Conservation (phyloP, 2,888 invertebrate species). For the Apoda limacodes region DNA sequence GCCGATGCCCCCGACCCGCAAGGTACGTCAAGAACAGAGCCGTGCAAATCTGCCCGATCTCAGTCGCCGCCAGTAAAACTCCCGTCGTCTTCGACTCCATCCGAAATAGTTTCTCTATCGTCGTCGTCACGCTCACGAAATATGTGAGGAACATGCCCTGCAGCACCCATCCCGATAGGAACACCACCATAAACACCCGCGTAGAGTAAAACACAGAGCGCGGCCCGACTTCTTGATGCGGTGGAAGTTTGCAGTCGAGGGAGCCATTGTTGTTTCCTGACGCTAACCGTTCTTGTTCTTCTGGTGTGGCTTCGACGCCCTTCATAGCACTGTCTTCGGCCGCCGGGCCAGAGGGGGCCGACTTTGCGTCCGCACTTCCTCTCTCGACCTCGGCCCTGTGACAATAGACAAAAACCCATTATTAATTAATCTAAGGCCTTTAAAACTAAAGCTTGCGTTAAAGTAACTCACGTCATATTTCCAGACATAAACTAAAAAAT, state of each 20-base stretch:
- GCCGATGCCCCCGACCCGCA: constrained; percentile 92
- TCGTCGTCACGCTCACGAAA: constrained; percentile 93
- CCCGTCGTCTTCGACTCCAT: constrained; percentile 93
- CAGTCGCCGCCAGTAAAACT: constrained; percentile 89
- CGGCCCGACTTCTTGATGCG: constrained; percentile 65
- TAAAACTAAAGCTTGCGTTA: constrained; percentile 21
- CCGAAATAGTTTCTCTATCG: constrained; percentile 92
- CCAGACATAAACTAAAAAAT: too few species aligned
- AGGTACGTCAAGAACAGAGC: constrained; percentile 89
- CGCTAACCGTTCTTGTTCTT: constrained; percentile 60
- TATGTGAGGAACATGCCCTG: constrained; percentile 95
- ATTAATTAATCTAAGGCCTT: too few species aligned
- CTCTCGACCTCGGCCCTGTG: constrained; percentile 48
- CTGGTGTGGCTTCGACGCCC: constrained; percentile 61
- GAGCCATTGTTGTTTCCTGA: constrained; percentile 77
- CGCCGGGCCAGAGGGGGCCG: constrained; percentile 46
- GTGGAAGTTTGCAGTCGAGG: constrained; percentile 81
- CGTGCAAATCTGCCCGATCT: constrained; percentile 93
- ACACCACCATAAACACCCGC: constrained; percentile 88
- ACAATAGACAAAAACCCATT: constrained; percentile 33
- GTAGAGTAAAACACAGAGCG: constrained; percentile 84
- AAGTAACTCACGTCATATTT: constrained; percentile 7
- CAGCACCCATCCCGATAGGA: constrained; percentile 87
- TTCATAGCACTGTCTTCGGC: constrained; percentile 57
- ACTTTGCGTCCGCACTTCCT: constrained; percentile 47